Conservation (phyloP, 2,888 invertebrate genomes). For the Tupiocoris notatus region DNA sequence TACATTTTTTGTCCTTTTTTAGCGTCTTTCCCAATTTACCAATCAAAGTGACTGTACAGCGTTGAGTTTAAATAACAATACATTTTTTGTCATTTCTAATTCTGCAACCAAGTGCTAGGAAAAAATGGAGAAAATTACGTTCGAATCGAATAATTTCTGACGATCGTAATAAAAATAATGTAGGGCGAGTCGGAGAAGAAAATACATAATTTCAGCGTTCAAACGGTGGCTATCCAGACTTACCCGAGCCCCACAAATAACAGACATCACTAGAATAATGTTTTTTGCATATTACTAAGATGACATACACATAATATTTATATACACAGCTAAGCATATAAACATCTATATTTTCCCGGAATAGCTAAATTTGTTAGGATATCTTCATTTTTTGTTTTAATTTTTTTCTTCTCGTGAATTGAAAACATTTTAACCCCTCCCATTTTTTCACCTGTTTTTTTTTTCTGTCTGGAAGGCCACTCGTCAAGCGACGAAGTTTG, state of each 20-base stretch:
- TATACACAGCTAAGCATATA: conserved; percentile 42
- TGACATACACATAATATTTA: conserved; percentile 32
- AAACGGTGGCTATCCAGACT: conserved; percentile 44
- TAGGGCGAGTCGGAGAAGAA: background rate
- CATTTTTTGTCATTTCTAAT: background rate
- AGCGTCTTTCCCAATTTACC: conserved; percentile 17
- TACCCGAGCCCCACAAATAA: conserved; percentile 28
- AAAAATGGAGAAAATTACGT: background rate
- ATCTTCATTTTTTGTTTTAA: conserved; percentile 4
- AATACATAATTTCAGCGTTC: background rate
- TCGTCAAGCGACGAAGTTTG: background rate
- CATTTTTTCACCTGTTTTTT: too few species aligned
- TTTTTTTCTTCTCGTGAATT: background rate
- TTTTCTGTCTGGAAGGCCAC: conserved; percentile 43
- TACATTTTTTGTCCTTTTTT: conserved; percentile 19
- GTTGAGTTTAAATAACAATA: background rate
- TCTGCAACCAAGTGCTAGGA: conserved; percentile 1
- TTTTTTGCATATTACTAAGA: conserved; percentile 25
- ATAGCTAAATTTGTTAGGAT: conserved; percentile 30
- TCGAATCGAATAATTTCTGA: background rate
- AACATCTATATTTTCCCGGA: conserved; percentile 36
- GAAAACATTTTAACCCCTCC: background rate
- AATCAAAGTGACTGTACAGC: conserved; percentile 19
- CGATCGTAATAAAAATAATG: background rate
- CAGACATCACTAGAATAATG: conserved; percentile 14